These are phyloP conservation scores for Phenganax stokvisi DNA, from an alignment of 92 coral and sea anemone genomes.

Conservation along the genomic window DNA sequence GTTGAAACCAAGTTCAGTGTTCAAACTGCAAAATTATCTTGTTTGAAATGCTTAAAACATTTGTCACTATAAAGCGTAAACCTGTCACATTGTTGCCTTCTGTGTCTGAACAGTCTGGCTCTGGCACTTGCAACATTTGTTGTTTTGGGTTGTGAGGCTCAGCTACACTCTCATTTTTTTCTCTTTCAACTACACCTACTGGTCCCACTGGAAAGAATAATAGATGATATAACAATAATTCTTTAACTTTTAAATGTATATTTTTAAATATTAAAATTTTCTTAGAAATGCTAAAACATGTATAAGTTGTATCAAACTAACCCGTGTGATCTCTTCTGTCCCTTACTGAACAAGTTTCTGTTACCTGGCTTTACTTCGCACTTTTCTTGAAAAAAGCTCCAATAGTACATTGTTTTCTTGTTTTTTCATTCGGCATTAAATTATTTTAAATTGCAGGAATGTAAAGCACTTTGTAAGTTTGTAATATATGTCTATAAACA, in stretches of 20 bases:
- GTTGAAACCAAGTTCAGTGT: neutral
- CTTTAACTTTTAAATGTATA: neutral
- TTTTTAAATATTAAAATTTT: neutral
- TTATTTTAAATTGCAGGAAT: no score
- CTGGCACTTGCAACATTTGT: no score
- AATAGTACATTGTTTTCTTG: no score
- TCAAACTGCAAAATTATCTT: neutral
- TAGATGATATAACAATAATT: neutral
- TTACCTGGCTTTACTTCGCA: neutral
- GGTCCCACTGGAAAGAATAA: no score
- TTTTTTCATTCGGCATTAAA: no score
- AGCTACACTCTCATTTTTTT: neutral
- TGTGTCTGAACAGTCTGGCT: no score
- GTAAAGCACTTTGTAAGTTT: no score
- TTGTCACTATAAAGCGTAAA: no score
- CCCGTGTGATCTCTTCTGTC: neutral
- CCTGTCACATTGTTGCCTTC: constrained; percentile 3
- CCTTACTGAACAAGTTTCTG: neutral
- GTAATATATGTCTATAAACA: no score
- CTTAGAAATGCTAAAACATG: neutral
- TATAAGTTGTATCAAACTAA: neutral
- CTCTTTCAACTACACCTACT: constrained; percentile 18
- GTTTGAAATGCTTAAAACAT: neutral
- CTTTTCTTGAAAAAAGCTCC: neutral
- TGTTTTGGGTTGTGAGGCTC: no score